Percentiles rank a stretch among this genome's conserved stretches.
Evolutionary conservation across 2,888 invertebrate genomes (phyloP).

Genomic region (Malthinus flaveolus): DNA sequence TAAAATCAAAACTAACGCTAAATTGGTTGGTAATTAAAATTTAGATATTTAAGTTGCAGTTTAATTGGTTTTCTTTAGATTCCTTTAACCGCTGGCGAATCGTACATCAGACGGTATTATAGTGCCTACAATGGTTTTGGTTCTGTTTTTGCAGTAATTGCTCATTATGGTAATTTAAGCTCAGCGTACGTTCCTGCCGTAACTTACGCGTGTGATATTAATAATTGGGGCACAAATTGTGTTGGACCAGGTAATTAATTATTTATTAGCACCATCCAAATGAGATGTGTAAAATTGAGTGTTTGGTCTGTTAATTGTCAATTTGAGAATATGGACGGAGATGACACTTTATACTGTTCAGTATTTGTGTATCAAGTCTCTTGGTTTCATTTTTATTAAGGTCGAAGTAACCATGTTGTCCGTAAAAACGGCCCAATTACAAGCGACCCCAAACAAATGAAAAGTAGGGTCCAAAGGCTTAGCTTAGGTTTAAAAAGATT

Average conservation of each 20-base stretch:
- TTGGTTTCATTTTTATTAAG: too few relatives aligned
- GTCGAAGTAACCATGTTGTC: too few relatives aligned
- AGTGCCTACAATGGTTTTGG: constrained; percentile 67
- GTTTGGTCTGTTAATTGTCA: too few relatives aligned
- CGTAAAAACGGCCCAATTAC: too few relatives aligned
- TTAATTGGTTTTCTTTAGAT: constrained; percentile 2
- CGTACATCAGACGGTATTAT: constrained; percentile 53
- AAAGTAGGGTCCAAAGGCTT: too few relatives aligned
- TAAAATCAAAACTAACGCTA: constrained; percentile 58
- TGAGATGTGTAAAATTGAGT: too few relatives aligned
- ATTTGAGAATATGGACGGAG: too few relatives aligned
- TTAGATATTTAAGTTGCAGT: background rate
- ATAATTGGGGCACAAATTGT: constrained; percentile 56
- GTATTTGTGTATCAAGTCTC: too few relatives aligned
- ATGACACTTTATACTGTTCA: too few relatives aligned
- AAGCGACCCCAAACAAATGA: too few relatives aligned
- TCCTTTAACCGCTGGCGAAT: constrained; percentile 11
- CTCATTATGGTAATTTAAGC: constrained; percentile 52
- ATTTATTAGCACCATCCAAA: constrained; percentile 16
- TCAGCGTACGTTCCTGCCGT: constrained; percentile 70
- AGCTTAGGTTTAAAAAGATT: too few relatives aligned
- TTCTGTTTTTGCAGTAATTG: constrained; percentile 63
- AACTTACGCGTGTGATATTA: constrained; percentile 67
- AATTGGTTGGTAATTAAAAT: constrained; percentile 60
- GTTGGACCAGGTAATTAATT: constrained; percentile 57